Evolutionary conservation across 2,113 vertebrate genomes (phyloP), one percentile per base, ranked within the genome.

Genomic region (Halcyon malimbica): DNA sequence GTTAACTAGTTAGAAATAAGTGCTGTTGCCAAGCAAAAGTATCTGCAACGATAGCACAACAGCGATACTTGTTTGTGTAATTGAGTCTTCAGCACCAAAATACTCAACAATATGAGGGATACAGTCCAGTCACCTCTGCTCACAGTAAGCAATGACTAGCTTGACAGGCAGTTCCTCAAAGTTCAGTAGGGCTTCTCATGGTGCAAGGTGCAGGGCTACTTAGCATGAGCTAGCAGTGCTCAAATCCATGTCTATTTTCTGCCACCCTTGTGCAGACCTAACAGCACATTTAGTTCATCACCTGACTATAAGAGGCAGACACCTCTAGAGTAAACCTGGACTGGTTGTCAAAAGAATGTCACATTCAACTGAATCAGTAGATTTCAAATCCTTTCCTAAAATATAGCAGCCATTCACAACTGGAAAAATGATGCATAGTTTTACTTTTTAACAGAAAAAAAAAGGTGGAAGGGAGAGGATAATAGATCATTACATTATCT

Each of bases 1-100:
- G 39, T 75, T 87, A 92, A 71, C 65, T 65, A 28, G 35, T 41
- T 68, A 70, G 95, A 89, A 97, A 93, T 86, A 81, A 83, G 67
- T 94, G 83, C 88, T 77, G 79, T 82, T 89, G 93, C 75, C 92
- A 97, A 94, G 73, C 13, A 84, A 87, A 94, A 42, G 67, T 41
- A 12, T 39, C 41, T 96, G 62, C 35, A 94, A 60, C 26, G 76
- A 23, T 16, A 86, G 39, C 26, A 69, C 67, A 75, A 71, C 5
- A 63, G 41, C 16, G 41, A 69, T 63, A 74, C 87, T 28, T 65
- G 41, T 41, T 46, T 20, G 6, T 56, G 68, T 73, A 60, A 60
- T 11, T 57, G 39, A 86, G 44, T 8, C 35, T 83, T 92, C 69
- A 83, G 42, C 56, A 77, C 25, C 48, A 68, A 79, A 96, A 78